phyloP scores from a whole-genome alignment of 2,113 vertebrate genomes.

The Myotis davidii region DNA sequence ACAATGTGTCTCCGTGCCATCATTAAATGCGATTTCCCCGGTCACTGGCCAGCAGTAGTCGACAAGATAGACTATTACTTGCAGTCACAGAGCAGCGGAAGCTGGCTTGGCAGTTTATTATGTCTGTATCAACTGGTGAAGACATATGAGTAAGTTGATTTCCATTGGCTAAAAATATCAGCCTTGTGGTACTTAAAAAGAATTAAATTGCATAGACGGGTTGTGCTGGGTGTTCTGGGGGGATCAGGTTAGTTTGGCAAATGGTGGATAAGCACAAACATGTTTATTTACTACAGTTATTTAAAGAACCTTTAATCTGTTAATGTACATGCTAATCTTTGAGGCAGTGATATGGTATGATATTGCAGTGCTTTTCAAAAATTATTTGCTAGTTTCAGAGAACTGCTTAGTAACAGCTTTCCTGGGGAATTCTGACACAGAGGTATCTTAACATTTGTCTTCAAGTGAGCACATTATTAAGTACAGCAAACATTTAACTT shows the following conservation, averaged over 20 bases:
- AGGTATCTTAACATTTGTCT: background rate
- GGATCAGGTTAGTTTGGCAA: background rate
- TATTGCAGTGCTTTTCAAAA: background rate
- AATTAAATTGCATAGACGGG: background rate
- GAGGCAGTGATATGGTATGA: background rate
- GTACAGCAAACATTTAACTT: background rate
- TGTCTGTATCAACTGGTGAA: conserved; percentile 98
- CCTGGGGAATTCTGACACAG: background rate
- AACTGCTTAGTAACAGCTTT: background rate
- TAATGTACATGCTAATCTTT: background rate
- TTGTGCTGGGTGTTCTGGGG: background rate
- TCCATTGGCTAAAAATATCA: background rate
- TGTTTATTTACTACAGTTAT: background rate
- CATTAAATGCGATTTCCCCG: conserved; percentile 97
- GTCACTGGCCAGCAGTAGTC: conserved; percentile 95
- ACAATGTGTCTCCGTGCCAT: conserved; percentile 96
- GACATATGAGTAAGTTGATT: conserved; percentile 95
- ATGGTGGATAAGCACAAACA: background rate
- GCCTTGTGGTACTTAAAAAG: background rate
- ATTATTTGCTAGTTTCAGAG: background rate
- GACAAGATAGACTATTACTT: conserved; percentile 95
- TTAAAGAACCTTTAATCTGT: background rate
- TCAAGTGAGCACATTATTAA: background rate
- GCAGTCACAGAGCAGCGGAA: conserved; percentile 93
- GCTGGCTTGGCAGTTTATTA: conserved; percentile 96